Evolutionary conservation across 2,888 invertebrate species (phyloP).

Genomic region (Rotaria macrura): DNA sequence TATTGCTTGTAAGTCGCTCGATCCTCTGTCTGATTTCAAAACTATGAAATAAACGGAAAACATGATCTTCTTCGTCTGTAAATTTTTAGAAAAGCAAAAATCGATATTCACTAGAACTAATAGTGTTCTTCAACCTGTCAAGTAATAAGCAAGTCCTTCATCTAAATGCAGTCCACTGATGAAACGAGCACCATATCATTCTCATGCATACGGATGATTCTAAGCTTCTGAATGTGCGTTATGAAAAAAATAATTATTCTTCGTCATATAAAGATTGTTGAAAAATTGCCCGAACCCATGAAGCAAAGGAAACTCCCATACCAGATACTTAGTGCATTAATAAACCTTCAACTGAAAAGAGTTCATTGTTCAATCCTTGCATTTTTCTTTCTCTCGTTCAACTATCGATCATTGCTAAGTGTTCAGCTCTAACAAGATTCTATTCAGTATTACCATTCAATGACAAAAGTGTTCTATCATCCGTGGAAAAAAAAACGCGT

Average conservation of each 20-base stretch:
- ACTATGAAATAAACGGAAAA: neutral
- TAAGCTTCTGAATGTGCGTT: neutral
- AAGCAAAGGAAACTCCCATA: neutral
- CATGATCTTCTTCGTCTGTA: too few relatives aligned
- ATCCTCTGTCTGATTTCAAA: neutral
- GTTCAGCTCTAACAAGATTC: neutral
- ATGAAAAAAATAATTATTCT: neutral
- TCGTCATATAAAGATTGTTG: neutral
- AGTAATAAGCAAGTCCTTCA: neutral
- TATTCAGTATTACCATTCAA: neutral
- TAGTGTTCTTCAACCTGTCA: neutral
- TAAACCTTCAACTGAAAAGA: neutral
- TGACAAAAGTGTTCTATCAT: neutral
- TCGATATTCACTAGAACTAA: too few relatives aligned
- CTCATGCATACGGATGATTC: neutral
- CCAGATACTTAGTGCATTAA: neutral
- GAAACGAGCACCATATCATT: neutral
- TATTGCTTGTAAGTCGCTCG: too few relatives aligned
- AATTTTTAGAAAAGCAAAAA: too few relatives aligned
- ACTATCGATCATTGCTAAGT: neutral
- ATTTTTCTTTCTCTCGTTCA: neutral
- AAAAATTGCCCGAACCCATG: neutral
- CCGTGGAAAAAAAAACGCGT: neutral
- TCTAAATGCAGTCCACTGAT: neutral
- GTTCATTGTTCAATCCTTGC: neutral